Conservation (phyloP, 2,797 vertebrate species). For the Melanotaenia pygmaea region DNA sequence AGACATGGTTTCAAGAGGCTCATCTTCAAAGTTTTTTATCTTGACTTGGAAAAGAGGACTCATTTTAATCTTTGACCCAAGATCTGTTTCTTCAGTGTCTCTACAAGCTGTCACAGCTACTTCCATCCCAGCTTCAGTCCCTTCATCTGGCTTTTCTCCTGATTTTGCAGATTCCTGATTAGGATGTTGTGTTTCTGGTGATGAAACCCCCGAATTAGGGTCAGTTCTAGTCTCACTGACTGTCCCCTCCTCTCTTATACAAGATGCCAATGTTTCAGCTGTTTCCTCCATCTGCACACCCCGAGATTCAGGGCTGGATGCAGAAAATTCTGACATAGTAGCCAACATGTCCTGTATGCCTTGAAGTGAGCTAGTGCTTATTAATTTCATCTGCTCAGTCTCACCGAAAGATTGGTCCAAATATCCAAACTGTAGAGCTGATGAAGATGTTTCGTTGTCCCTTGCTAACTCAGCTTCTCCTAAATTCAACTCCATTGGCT, state of each 20-base stretch:
- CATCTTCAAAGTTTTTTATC: constrained; percentile 2
- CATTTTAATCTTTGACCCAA: neutral
- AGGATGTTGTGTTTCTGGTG: neutral
- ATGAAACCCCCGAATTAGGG: constrained; percentile 5
- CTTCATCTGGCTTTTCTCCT: constrained; percentile 6
- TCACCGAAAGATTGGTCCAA: constrained; percentile 35
- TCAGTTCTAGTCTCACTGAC: constrained; percentile 1
- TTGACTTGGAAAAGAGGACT: neutral
- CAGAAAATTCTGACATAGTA: constrained; percentile 13
- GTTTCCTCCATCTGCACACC: constrained; percentile 16
- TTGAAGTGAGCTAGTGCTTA: neutral
- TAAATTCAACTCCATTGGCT: constrained; percentile 15
- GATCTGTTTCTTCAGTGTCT: constrained; percentile 16
- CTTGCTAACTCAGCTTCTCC: constrained; percentile 26
- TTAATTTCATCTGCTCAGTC: constrained; percentile 3
- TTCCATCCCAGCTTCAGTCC: neutral
- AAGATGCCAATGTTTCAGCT: neutral
- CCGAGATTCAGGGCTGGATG: constrained; percentile 8
- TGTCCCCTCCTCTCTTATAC: constrained; percentile 8
- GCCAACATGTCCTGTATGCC: neutral
- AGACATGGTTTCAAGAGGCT: neutral
- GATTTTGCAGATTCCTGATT: constrained; percentile 8
- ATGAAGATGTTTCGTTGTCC: constrained; percentile 38
- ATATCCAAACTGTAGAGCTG: constrained; percentile 41
- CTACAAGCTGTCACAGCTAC: constrained; percentile 4